Evolutionary conservation across 2,888 invertebrate genomes (phyloP).

Genomic region (Apodemia zela): DNA sequence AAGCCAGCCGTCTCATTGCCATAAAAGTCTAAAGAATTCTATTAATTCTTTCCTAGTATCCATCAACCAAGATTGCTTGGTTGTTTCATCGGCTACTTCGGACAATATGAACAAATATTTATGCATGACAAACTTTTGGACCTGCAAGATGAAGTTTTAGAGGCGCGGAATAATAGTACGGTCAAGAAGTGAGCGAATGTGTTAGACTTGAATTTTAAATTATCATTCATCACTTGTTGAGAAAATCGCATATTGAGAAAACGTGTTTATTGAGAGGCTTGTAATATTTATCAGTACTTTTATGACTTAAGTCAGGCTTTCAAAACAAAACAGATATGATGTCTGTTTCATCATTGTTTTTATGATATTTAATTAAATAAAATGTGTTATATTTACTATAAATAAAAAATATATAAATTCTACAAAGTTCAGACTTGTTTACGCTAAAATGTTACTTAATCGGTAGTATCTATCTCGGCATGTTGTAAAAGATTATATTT

Average conservation of each 20-base stretch:
- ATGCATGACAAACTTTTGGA: slow-evolving; percentile 42
- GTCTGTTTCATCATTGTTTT: too few species aligned
- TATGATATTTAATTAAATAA: too few species aligned
- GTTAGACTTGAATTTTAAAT: slow-evolving; percentile 12
- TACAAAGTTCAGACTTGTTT: too few species aligned
- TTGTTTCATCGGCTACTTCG: slow-evolving; percentile 79
- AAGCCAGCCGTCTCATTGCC: not conserved
- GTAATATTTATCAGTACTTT: too few species aligned
- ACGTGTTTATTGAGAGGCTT: not conserved
- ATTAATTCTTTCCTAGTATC: slow-evolving; percentile 63
- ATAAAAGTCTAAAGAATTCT: not conserved
- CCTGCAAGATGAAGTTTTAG: slow-evolving; percentile 39
- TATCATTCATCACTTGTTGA: slow-evolving; percentile 8
- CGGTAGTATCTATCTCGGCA: too few species aligned
- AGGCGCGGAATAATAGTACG: slow-evolving; percentile 33
- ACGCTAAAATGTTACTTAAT: too few species aligned
- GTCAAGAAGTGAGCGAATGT: slow-evolving; percentile 36
- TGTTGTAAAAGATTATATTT: too few species aligned
- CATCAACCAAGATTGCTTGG: slow-evolving; percentile 84
- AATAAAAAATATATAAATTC: too few species aligned
- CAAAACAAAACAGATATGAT: too few species aligned
- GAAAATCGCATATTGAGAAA: slow-evolving; percentile 1
- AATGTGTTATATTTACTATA: too few species aligned
- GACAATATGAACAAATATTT: slow-evolving; percentile 36
- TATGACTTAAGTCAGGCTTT: too few species aligned